Conservation (phyloP, 2,113 vertebrate species). For the Erpornis zantholeuca region DNA sequence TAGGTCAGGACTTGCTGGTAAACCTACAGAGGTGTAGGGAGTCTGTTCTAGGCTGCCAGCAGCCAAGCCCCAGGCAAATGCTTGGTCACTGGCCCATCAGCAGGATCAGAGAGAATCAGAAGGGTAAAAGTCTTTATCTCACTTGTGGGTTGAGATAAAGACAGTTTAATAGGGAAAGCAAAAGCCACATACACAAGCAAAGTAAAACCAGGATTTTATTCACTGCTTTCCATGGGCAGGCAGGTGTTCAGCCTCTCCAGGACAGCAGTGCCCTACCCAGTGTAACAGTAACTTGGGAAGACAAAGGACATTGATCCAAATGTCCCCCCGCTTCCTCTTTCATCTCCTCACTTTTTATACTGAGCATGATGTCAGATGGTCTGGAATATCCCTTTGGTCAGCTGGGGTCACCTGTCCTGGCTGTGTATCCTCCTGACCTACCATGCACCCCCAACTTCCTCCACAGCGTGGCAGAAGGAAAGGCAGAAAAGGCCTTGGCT, state of each 20-base stretch:
- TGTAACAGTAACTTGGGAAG: not conserved
- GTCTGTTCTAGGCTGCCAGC: not conserved
- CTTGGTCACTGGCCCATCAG: not conserved
- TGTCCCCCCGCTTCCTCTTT: not conserved
- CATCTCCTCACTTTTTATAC: not conserved
- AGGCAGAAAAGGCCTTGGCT: not conserved
- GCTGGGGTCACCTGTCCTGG: not conserved
- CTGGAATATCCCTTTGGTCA: not conserved
- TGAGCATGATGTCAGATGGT: not conserved
- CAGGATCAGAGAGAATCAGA: rapidly evolving
- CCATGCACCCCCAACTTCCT: not conserved
- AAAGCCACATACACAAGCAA: not conserved
- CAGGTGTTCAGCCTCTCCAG: not conserved
- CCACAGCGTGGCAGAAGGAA: rapidly evolving
- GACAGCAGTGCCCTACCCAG: not conserved
- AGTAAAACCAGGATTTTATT: not conserved
- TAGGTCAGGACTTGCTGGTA: not conserved
- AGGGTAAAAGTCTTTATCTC: not conserved
- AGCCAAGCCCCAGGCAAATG: not conserved
- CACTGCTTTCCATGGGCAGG: not conserved
- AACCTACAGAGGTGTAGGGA: not conserved
- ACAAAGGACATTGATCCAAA: not conserved
- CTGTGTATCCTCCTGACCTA: not conserved
- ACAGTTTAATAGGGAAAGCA: not conserved
- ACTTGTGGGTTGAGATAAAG: not conserved